Percentiles rank a stretch among this genome's conserved stretches.
Evolutionary conservation across 2,113 vertebrate species (phyloP).

Genomic region (Coryphaenoides rupestris): DNA sequence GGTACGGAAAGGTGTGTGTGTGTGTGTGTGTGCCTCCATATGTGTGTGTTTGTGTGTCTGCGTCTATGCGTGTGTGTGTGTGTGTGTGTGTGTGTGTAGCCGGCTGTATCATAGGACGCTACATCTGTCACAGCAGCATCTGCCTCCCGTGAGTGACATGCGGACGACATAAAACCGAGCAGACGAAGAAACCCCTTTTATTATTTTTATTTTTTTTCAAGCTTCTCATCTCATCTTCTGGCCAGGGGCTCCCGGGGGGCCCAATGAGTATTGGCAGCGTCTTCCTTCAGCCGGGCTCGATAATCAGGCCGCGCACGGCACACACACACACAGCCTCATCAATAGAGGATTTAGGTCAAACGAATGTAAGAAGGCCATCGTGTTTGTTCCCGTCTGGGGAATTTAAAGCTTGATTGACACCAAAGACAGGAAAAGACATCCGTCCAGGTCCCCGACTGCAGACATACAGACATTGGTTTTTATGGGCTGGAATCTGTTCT

Average conservation of each 20-base stretch:
- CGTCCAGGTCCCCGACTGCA: not conserved
- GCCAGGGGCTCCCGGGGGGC: too few relatives aligned
- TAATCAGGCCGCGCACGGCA: constrained; percentile 9
- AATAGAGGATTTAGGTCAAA: constrained; percentile 41
- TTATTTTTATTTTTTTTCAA: too few relatives aligned
- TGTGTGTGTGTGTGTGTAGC: not conserved
- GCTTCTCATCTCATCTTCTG: too few relatives aligned
- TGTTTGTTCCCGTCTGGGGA: constrained; percentile 23
- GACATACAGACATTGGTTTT: too few relatives aligned
- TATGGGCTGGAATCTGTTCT: too few relatives aligned
- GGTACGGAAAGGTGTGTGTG: not conserved
- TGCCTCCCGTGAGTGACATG: too few relatives aligned
- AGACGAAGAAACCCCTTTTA: too few relatives aligned
- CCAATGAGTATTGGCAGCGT: too few relatives aligned
- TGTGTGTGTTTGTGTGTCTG: not conserved
- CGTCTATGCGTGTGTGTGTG: not conserved
- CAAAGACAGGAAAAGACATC: not conserved
- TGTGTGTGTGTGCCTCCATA: not conserved
- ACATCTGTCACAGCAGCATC: too few relatives aligned
- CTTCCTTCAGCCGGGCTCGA: not conserved
- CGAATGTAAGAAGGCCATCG: constrained; percentile 38
- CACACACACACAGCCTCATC: constrained; percentile 30
- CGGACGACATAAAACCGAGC: too few relatives aligned
- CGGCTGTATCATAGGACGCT: too few relatives aligned
- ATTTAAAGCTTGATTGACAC: constrained; percentile 30